Conservation (phyloP, 2,797 vertebrate species). For the Cirrhinus mrigala region DNA sequence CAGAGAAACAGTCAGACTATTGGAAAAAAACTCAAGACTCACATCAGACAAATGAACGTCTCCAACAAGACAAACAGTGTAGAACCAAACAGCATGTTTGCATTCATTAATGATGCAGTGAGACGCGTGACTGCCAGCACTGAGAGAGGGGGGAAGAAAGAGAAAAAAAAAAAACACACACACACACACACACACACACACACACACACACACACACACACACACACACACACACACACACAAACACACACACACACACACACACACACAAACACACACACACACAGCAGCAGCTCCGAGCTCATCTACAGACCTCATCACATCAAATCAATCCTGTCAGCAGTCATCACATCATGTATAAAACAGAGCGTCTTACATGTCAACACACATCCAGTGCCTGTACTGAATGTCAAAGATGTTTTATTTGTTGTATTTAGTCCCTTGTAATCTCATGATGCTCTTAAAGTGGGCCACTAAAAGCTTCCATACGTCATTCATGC, state of each 20-base stretch:
- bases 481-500: not conserved
- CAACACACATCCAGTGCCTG: not conserved
- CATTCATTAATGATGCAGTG: not conserved
- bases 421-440: not conserved
- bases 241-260: not conserved
- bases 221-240: too few relatives aligned
- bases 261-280: not conserved
- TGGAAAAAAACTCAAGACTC: not conserved
- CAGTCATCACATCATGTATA: not conserved
- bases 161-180: too few relatives aligned
- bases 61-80: not conserved
- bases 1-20: constrained; percentile 43
- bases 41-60: not conserved
- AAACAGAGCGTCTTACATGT: not conserved
- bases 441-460: not conserved
- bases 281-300: not conserved
- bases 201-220: not conserved
- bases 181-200: not conserved
- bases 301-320: not conserved
- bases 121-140: not conserved
- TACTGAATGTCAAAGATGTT: not conserved
- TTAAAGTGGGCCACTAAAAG: not conserved
- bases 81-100: not conserved
- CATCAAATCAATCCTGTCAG: not conserved
- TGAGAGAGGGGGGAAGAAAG: too few relatives aligned